Evolutionary conservation across 2,888 invertebrate species (phyloP).

Genomic region (Tholera decimalis): DNA sequence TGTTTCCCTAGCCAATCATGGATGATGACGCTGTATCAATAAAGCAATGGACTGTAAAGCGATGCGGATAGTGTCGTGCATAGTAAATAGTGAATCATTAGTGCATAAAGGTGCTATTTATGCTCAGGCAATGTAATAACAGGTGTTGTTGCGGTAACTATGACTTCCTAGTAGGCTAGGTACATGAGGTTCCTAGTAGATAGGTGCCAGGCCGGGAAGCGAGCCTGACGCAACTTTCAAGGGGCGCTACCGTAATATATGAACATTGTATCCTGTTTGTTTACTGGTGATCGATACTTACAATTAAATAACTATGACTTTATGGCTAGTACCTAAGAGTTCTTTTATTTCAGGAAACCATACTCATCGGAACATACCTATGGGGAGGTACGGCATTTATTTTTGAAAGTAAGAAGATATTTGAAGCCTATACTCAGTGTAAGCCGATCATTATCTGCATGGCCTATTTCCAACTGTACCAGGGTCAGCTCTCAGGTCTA

Average conservation of each 20-base stretch:
- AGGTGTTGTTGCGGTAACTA: slow-evolving; percentile 42
- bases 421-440: too few species aligned
- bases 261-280: slow-evolving; percentile 20
- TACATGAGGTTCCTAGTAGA: background rate
- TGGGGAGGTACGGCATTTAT: too few species aligned
- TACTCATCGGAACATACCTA: background rate
- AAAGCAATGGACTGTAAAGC: slow-evolving; percentile 17
- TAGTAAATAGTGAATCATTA: slow-evolving; percentile 27
- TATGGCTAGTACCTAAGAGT: background rate
- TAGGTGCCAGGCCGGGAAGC: slow-evolving; percentile 25
- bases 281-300: background rate
- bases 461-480: too few species aligned
- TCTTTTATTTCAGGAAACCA: background rate
- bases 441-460: too few species aligned
- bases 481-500: too few species aligned
- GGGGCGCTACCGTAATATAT: slow-evolving; percentile 23
- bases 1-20: background rate
- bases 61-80: slow-evolving; percentile 21
- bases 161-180: slow-evolving; percentile 27
- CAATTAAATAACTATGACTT: background rate
- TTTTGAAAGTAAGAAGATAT: too few species aligned
- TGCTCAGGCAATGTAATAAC: slow-evolving; percentile 24
- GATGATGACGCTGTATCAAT: background rate
- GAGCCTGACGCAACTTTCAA: slow-evolving; percentile 33
- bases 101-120: slow-evolving; percentile 42